phyloP scores from a whole-genome alignment of 2,797 vertebrate species.

The Amblyraja radiata region DNA sequence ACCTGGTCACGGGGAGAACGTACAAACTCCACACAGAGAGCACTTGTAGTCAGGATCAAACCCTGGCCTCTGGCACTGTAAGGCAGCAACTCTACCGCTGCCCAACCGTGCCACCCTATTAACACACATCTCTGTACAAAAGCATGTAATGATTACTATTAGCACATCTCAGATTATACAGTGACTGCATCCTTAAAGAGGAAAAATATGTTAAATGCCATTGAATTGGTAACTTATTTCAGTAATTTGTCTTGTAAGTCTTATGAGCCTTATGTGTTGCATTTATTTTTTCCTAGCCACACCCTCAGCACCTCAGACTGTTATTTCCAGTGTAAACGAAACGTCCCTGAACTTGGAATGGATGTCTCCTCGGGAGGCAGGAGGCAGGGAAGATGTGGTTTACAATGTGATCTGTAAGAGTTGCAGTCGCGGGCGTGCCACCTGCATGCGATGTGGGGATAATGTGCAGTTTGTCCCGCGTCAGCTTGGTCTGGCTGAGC shows the following conservation, averaged over 20 bases:
- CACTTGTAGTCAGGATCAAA: too few relatives aligned
- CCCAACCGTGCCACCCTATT: background rate
- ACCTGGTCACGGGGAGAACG: too few relatives aligned
- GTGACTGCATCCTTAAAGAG: background rate
- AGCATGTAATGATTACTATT: too few relatives aligned
- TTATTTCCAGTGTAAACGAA: conserved; percentile 92
- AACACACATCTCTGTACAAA: background rate
- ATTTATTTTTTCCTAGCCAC: conserved; percentile 59
- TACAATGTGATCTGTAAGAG: conserved; percentile 97
- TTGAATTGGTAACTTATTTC: background rate
- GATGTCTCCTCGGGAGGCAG: conserved; percentile 67
- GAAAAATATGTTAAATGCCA: background rate
- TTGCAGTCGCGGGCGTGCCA: conserved; percentile 71
- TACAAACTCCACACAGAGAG: too few relatives aligned
- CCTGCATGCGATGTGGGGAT: conserved; percentile 86
- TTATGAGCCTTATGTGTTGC: too few relatives aligned
- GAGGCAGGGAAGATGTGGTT: conserved; percentile 82
- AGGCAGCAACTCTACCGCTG: too few relatives aligned
- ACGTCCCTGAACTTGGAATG: conserved; percentile 86
- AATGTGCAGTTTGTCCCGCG: conserved; percentile 84
- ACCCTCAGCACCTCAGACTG: conserved; percentile 73
- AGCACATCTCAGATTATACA: too few relatives aligned
- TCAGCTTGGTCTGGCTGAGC: conserved; percentile 79
- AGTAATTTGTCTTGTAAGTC: background rate
- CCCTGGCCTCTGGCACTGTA: too few relatives aligned